These are phyloP conservation scores for Hiodon alosoides DNA, from an alignment of 2,113 vertebrate genomes.

Conservation along the genomic window DNA sequence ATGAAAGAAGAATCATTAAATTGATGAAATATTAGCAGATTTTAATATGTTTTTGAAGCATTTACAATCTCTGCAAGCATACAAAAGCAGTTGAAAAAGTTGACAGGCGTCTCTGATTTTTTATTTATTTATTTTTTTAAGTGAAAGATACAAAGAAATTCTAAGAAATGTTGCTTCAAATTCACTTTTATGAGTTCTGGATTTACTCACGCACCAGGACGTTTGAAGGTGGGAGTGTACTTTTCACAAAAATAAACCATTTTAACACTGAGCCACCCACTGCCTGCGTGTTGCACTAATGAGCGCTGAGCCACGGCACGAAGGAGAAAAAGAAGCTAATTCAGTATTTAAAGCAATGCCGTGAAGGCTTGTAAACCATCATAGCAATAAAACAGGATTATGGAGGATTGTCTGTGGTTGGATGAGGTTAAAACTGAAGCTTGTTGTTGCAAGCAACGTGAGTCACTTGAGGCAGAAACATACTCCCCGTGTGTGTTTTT, in stretches of 20 bases:
- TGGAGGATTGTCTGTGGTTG: conserved; percentile 21
- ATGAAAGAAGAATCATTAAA: no score
- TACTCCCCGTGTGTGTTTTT: not conserved
- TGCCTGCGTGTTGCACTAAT: conserved; percentile 32
- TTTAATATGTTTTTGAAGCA: no score
- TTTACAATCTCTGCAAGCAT: no score
- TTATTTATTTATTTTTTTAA: not conserved
- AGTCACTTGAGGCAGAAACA: conserved; percentile 2
- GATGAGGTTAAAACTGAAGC: conserved; percentile 21
- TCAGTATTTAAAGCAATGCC: conserved; percentile 35
- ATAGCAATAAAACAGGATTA: conserved; percentile 33
- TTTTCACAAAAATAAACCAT: conserved; percentile 46
- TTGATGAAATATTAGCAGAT: no score
- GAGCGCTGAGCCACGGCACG: conserved; percentile 30
- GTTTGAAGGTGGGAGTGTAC: conserved; percentile 26
- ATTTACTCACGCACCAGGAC: conserved; percentile 30
- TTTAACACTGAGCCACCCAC: conserved; percentile 40
- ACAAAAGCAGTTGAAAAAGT: no score
- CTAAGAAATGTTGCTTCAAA: conserved; percentile 48
- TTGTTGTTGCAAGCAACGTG: not conserved
- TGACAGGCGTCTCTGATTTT: no score
- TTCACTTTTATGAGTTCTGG: conserved; percentile 47
- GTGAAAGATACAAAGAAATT: conserved; percentile 24
- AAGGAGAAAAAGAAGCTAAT: conserved; percentile 29
- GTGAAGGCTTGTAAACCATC: conserved; percentile 27